Base-by-base conservation (phyloP, 2,797 vertebrate species). In the Acropternis orthonyx region DNA sequence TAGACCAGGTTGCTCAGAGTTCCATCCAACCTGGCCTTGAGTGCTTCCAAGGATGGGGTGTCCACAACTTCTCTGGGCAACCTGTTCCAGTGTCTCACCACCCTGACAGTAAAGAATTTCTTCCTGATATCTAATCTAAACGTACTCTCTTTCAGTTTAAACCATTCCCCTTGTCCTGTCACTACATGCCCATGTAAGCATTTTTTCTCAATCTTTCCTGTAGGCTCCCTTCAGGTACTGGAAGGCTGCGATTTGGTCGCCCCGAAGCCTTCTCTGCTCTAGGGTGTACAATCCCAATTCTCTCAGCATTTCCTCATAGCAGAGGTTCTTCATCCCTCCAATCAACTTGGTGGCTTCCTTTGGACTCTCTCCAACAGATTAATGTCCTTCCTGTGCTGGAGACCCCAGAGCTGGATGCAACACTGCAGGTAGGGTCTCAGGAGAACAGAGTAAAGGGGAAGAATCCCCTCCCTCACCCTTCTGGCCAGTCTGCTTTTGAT, bases 181-280 rank as follows among this genome's bases (percentile, higher is more conserved):
- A 9, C 37, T 22, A 13, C 7, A 9, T 1, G 5, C 10, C 17
- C 14, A 6, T 0, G 1, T 16, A 23, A 46, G 4, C 21, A 41
- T 5, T 7, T 19, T 9, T n/a, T 58, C 16, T 6, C 3, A 0
- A 1, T 21, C 16, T 51, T 20, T 17, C 21, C 23, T 32, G 12
- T 14, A 16, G 28, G 18, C 21, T 84, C 18, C 14, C 44, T 39
- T 77, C 34, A 36, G 21, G 12, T 32, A 12, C 9, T 22, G 8
- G 12, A 6, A 32, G 52, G 39, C 26, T 1, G 3, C 10, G 39
- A 2, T 27, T 11, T 8, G 12, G 5, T 62, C 14, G 7, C 21
- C 10, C 12, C 19, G n/a, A 30, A 46, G 15, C 11, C 10, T 27
- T 19, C 62, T 34, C 16, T 23, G 34, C 18, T 17, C 28, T 9